These are phyloP conservation scores for Palaemon carinicauda DNA, from an alignment of 1,140 invertebrate genomes.

Conservation along the genomic window DNA sequence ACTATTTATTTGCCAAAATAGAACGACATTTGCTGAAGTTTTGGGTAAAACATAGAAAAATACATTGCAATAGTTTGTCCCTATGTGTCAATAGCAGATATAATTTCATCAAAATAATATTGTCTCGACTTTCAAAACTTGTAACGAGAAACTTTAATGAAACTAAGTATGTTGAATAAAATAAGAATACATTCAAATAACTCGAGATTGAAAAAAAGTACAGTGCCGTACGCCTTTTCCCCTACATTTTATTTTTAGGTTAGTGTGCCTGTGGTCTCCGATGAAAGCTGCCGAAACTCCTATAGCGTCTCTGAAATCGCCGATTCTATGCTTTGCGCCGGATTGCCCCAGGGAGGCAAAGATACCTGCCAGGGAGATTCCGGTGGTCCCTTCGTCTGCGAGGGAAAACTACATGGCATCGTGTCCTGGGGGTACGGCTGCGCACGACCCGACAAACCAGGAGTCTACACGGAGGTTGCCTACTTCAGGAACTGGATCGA, in stretches of 20 bases:
- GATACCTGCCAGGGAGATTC: conserved; percentile 65
- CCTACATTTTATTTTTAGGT: conserved; percentile 12
- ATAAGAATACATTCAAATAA: too few species aligned
- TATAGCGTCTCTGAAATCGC: background rate
- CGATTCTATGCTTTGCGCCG: conserved; percentile 65
- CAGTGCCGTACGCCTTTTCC: too few species aligned
- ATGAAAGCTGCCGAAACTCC: background rate
- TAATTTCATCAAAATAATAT: too few species aligned
- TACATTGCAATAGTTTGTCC: too few species aligned
- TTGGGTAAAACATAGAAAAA: too few species aligned
- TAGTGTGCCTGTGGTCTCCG: conserved; percentile 16
- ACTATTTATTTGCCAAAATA: too few species aligned
- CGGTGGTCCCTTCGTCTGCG: conserved; percentile 61
- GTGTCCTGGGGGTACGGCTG: conserved; percentile 44
- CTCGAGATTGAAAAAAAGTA: too few species aligned
- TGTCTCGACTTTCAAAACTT: too few species aligned
- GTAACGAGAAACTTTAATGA: too few species aligned
- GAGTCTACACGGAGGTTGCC: conserved; percentile 76
- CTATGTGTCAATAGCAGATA: too few species aligned
- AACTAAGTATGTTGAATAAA: too few species aligned
- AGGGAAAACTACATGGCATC: conserved; percentile 17
- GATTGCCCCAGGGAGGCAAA: conserved; percentile 63
- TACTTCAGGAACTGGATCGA: conserved; percentile 69
- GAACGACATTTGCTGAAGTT: too few species aligned
- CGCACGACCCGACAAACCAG: conserved; percentile 68